These are phyloP conservation scores for Volucella inanis DNA, from an alignment of 2,888 invertebrate species.

Conservation along the genomic window DNA sequence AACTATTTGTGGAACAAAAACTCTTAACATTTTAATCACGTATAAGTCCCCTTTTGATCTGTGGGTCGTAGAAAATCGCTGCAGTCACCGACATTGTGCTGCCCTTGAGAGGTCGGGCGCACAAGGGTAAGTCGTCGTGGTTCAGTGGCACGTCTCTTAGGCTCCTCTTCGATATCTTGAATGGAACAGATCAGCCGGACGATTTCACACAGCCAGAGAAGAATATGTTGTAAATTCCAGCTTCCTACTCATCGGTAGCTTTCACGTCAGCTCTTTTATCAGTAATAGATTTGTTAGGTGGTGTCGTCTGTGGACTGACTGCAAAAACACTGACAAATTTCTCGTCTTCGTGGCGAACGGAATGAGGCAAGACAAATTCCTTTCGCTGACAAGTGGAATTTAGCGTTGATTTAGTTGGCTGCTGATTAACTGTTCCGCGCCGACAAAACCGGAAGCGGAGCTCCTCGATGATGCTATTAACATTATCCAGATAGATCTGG, in stretches of 20 bases:
- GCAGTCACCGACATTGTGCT: slow-evolving; percentile 37
- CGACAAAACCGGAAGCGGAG: slow-evolving; percentile 55
- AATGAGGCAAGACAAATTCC: slow-evolving; percentile 21
- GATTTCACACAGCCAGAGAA: not conserved
- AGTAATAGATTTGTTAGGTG: slow-evolving; percentile 66
- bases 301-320: slow-evolving; percentile 59
- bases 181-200: slow-evolving; percentile 8
- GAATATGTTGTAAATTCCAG: slow-evolving; percentile 38
- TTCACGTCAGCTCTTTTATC: slow-evolving; percentile 54
- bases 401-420: slow-evolving; percentile 62
- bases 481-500: slow-evolving; percentile 50
- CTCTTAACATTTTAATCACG: too few species aligned
- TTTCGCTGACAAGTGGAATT: slow-evolving; percentile 44
- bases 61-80: not conserved
- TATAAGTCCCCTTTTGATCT: not conserved
- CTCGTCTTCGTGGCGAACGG: slow-evolving; percentile 66
- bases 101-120: slow-evolving; percentile 23
- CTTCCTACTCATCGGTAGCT: slow-evolving; percentile 39
- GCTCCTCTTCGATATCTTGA: not conserved
- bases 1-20: too few species aligned
- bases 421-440: slow-evolving; percentile 59
- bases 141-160: not conserved
- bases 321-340: slow-evolving; percentile 62
- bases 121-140: not conserved
- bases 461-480: slow-evolving; percentile 37